A percentile compares a stretch with the other conserved stretches of the same genome.
These are phyloP conservation scores for Conopomorpha cramerella DNA, from an alignment of 1,140 invertebrate genomes.

Conservation along the genomic window DNA sequence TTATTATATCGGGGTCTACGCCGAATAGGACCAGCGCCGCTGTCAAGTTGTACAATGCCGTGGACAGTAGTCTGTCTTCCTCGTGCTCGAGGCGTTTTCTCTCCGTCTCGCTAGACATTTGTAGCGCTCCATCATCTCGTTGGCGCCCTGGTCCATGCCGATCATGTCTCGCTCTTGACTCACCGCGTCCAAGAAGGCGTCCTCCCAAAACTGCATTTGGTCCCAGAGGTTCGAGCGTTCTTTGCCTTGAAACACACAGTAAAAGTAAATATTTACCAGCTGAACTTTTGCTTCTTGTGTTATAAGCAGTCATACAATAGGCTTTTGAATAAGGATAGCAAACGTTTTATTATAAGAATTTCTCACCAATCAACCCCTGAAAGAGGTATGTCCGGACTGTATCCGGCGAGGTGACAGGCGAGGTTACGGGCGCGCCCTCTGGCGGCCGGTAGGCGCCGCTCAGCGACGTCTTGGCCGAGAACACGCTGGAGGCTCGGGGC, in stretches of 20 bases:
- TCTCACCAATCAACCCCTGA: slow-evolving; percentile 75
- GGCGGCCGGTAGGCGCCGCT: slow-evolving; percentile 89
- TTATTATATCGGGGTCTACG: slow-evolving; percentile 84
- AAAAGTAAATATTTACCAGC: not conserved
- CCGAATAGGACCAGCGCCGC: slow-evolving; percentile 96
- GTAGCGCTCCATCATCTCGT: slow-evolving; percentile 99
- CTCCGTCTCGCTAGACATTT: slow-evolving; percentile 93
- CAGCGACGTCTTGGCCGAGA: slow-evolving; percentile 90
- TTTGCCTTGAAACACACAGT: slow-evolving; percentile 28
- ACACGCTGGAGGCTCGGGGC: slow-evolving; percentile 82
- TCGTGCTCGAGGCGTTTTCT: slow-evolving; percentile 96
- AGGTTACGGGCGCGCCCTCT: slow-evolving; percentile 84
- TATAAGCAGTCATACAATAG: not conserved
- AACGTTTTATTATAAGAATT: too few relatives aligned
- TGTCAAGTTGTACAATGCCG: slow-evolving; percentile 94
- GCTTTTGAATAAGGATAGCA: not conserved
- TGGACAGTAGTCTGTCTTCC: slow-evolving; percentile 94
- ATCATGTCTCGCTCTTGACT: slow-evolving; percentile 99
- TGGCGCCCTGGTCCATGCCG: slow-evolving; percentile 98
- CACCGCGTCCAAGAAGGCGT: slow-evolving; percentile 97
- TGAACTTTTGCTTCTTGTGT: not conserved
- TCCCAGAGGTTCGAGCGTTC: slow-evolving; percentile 91
- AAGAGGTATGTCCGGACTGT: slow-evolving; percentile 88
- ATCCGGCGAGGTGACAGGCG: slow-evolving; percentile 83
- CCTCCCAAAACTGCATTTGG: slow-evolving; percentile 99